Conservation (phyloP, 2,797 vertebrate species). For the Okamejei kenojei region DNA sequence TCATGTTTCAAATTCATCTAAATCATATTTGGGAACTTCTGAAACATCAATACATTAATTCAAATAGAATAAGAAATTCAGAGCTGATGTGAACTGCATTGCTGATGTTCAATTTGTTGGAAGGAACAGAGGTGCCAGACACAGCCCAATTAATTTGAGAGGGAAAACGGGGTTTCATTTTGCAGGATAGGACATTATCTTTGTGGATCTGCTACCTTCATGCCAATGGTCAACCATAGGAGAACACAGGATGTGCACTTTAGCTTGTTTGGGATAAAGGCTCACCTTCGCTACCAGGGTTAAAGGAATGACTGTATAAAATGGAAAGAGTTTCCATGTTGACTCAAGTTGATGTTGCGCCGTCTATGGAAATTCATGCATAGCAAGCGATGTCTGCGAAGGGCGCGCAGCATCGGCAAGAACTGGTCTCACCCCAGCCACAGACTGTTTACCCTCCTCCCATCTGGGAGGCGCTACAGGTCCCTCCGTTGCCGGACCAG, state of each 20-base stretch:
- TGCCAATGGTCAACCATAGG: background rate
- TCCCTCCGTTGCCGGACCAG: too few relatives aligned
- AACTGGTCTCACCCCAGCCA: too few relatives aligned
- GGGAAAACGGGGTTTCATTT: background rate
- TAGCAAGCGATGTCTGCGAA: too few relatives aligned
- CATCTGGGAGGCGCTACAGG: too few relatives aligned
- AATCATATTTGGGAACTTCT: background rate
- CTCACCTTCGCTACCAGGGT: background rate
- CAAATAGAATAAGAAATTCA: conserved; percentile 1
- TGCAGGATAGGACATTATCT: background rate
- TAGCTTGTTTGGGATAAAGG: background rate
- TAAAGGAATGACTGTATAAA: background rate
- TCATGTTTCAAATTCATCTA: conserved; percentile 2
- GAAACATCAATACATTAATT: background rate
- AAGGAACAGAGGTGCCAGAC: background rate
- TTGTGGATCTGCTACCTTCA: background rate
- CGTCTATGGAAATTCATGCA: background rate
- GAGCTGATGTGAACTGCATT: background rate
- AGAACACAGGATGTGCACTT: background rate
- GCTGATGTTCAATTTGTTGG: background rate
- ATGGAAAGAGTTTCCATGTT: background rate
- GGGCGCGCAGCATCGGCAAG: too few relatives aligned
- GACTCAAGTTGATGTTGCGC: background rate
- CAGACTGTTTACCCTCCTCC: too few relatives aligned
- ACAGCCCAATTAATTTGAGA: background rate